Conservation (phyloP, 2,113 vertebrate species). For the Urocolius indicus region DNA sequence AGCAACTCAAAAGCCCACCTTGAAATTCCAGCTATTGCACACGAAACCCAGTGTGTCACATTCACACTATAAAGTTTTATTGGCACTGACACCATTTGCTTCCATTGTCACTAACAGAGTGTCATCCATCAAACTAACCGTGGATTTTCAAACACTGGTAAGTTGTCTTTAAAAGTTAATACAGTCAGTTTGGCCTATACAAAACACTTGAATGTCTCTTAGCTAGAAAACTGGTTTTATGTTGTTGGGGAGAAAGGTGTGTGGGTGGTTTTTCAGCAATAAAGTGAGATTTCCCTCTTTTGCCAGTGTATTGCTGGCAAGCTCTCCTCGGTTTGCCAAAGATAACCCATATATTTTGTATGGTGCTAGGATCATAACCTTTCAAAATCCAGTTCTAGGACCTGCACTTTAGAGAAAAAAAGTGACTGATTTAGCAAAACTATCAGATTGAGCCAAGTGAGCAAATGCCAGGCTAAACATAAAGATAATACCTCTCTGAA, state of each 20-base stretch:
- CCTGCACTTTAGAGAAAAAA: not conserved
- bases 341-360: not conserved
- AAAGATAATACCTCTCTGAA: not conserved
- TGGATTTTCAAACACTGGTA: not conserved
- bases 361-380: not conserved
- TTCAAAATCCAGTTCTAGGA: not conserved
- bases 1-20: not conserved
- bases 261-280: not conserved
- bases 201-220: not conserved
- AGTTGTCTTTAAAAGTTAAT: not conserved
- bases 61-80: not conserved
- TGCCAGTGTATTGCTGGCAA: not conserved
- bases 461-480: not conserved
- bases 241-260: not conserved
- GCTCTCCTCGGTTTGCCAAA: not conserved
- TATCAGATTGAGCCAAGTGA: not conserved
- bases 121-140: not conserved
- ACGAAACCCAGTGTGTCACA: not conserved
- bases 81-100: not conserved
- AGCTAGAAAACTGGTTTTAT: not conserved
- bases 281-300: not conserved
- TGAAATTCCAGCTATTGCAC: not conserved
- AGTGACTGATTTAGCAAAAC: not conserved
- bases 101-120: not conserved
- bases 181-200: not conserved